Percentiles rank a stretch among this genome's conserved stretches.
phyloP scores from a whole-genome alignment of 2,113 vertebrate genomes.

The Cricetomys ansorgei region DNA sequence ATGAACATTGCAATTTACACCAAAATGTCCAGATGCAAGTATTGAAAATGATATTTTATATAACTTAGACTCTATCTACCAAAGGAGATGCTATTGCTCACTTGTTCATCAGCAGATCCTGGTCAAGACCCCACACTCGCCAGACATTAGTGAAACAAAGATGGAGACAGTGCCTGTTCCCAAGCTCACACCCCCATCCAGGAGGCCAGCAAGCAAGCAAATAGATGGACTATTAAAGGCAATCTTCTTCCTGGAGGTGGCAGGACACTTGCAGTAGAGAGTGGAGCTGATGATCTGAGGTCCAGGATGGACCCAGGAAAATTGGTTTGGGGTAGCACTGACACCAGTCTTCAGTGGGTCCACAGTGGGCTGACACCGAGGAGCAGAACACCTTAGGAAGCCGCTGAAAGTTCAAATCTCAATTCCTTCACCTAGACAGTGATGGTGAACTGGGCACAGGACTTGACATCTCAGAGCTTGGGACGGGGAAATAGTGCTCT shows the following conservation, averaged over 20 bases:
- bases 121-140: not conserved
- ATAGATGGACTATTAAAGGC: not conserved
- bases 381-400: not conserved
- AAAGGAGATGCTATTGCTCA: not conserved
- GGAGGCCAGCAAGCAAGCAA: not conserved
- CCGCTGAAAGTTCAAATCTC: not conserved
- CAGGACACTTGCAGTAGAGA: not conserved
- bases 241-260: not conserved
- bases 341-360: no score
- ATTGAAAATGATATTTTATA: not conserved
- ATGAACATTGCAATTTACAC: constrained; percentile 1
- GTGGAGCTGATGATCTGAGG: not conserved
- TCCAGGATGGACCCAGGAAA: not conserved
- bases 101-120: constrained; percentile 5
- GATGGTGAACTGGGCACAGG: not conserved
- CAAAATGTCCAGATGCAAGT: constrained; percentile 31
- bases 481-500: rapidly evolving
- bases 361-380: rapidly evolving
- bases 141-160: not conserved
- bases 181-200: not conserved
- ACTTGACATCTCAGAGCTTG: not conserved
- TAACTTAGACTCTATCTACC: not conserved
- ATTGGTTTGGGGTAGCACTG: no score
- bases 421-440: not conserved
- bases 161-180: not conserved